Percentiles rank a stretch among this genome's conserved stretches.
These are phyloP conservation scores for Botia almorhae DNA, from an alignment of 2,797 vertebrate genomes.

Conservation along the genomic window DNA sequence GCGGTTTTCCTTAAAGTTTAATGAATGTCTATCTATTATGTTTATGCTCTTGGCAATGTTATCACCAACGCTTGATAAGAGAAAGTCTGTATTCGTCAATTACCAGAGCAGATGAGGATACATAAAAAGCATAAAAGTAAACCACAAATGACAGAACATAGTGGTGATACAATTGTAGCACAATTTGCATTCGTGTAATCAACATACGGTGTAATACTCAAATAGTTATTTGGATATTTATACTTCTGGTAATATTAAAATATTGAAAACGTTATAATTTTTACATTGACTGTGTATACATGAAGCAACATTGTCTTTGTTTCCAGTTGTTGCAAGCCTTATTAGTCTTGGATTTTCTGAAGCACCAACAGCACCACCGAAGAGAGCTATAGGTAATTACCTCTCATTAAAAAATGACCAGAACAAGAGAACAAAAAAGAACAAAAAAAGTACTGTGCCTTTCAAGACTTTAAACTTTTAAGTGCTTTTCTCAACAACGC, in stretches of 20 bases:
- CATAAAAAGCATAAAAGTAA: background rate
- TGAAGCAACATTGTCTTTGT: background rate
- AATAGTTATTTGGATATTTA: too few species aligned
- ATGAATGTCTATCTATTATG: background rate
- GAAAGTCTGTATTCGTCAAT: background rate
- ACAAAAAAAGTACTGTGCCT: background rate
- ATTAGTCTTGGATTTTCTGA: conserved; percentile 85
- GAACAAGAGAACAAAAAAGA: too few species aligned
- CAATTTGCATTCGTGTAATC: background rate
- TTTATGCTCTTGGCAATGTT: background rate
- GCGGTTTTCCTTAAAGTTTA: background rate
- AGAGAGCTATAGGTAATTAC: conserved; percentile 86
- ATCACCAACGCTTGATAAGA: background rate
- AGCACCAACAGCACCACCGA: conserved; percentile 74
- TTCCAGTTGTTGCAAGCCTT: conserved; percentile 88
- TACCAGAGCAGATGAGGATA: background rate
- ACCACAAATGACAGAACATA: background rate
- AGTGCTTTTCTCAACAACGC: background rate
- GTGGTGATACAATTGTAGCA: background rate
- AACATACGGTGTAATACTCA: too few species aligned
- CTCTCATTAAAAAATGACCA: conserved; percentile 10
- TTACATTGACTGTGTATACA: background rate
- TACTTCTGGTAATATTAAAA: background rate
- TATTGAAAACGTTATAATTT: background rate
- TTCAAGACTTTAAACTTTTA: background rate